These are phyloP conservation scores for Morus bassanus DNA, from an alignment of 2,797 vertebrate genomes.

Conservation along the genomic window DNA sequence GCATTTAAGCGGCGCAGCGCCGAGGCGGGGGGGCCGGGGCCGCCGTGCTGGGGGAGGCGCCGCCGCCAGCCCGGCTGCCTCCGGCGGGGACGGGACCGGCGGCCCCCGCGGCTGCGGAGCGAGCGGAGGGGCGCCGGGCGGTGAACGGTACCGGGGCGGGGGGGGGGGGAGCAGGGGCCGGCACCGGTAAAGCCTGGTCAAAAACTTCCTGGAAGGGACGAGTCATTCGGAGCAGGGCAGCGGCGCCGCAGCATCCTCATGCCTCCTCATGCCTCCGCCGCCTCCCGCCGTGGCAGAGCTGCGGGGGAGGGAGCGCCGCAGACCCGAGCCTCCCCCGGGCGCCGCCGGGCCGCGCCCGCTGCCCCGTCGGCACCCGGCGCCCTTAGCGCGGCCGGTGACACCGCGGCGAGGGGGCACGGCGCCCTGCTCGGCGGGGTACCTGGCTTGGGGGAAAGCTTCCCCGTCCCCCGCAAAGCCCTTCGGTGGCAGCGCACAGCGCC, in stretches of 20 bases:
- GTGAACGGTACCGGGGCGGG: background rate
- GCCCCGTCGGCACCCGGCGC: background rate
- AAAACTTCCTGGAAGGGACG: background rate
- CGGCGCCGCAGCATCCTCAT: background rate
- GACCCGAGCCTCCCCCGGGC: background rate
- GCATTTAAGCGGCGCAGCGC: background rate
- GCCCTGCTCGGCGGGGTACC: accelerated
- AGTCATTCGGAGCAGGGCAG: background rate
- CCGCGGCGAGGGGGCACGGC: no score
- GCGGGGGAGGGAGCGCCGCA: no score
- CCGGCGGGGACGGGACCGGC: background rate
- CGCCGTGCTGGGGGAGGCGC: background rate
- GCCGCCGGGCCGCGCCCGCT: background rate
- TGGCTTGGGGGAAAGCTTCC: background rate
- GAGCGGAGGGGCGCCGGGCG: background rate
- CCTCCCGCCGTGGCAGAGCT: background rate
- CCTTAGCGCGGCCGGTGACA: background rate
- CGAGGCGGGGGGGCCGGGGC: background rate
- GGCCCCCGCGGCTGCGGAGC: background rate
- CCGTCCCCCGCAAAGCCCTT: accelerated
- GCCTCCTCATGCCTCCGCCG: background rate
- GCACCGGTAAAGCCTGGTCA: no score
- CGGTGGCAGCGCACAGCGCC: background rate
- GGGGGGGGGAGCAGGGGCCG: background rate
- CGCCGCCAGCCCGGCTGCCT: background rate